Evolutionary conservation across 30 jellyfish, hydroid and myxozoan genomes (phyloP).

Genomic region (Calvadosia cruxmelitensis): DNA sequence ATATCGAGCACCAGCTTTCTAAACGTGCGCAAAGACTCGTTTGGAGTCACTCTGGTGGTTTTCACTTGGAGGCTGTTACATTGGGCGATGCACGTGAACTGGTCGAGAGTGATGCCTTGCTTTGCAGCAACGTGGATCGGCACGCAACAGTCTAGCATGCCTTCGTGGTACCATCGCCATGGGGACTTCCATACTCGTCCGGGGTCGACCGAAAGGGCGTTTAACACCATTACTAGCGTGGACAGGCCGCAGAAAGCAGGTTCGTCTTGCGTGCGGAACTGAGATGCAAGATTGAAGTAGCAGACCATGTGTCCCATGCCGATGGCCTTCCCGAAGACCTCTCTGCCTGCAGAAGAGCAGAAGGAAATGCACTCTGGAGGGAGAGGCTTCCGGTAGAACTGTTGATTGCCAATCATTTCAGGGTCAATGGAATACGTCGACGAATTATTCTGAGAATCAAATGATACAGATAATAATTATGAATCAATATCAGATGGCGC

Average conservation of each 20-base stretch:
- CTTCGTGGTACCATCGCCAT: constrained; percentile 91
- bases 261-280: constrained; percentile 75
- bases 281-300: constrained; percentile 67
- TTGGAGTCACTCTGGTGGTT: constrained; percentile 27
- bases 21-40: constrained; percentile 27
- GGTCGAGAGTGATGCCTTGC: constrained; percentile 70
- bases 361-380: constrained; percentile 62
- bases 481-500: no score
- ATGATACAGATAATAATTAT: no score
- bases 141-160: constrained; percentile 75
- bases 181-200: constrained; percentile 70
- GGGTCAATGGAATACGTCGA: neutral
- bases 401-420: neutral
- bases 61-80: constrained; percentile 53
- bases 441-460: neutral
- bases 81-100: constrained; percentile 52
- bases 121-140: constrained; percentile 46
- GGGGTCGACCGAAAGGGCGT: constrained; percentile 69
- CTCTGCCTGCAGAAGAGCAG: constrained; percentile 56
- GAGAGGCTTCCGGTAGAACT: constrained; percentile 47
- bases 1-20: constrained; percentile 29
- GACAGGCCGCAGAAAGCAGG: constrained; percentile 90
- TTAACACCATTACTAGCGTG: constrained; percentile 69
- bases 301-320: constrained; percentile 43
- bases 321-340: constrained; percentile 48